Evolutionary conservation across 2,113 vertebrate genomes (phyloP).

Genomic region (Plectropomus leopardus): DNA sequence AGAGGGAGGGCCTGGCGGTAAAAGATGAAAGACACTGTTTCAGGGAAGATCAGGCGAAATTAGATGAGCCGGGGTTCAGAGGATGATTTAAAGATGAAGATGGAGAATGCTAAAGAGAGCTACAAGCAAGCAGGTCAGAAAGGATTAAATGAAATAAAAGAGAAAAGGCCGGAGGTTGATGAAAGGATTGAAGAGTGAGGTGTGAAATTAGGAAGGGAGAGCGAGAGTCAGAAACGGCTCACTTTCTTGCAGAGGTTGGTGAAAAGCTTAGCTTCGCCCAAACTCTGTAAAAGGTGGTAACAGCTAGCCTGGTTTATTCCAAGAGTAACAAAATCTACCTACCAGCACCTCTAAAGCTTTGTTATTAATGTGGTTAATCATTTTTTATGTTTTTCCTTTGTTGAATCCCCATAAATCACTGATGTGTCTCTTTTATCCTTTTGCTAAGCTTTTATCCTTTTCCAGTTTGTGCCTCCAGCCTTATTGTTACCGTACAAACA

Average conservation of each 20-base stretch:
- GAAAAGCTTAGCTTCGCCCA: neutral
- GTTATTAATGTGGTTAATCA: neutral
- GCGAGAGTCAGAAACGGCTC: neutral
- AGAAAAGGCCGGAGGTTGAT: neutral
- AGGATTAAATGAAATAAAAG: conserved; percentile 20
- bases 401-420: too few relatives aligned
- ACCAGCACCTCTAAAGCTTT: neutral
- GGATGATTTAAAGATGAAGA: neutral
- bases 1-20: neutral
- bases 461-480: neutral
- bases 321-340: neutral
- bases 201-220: conserved; percentile 9
- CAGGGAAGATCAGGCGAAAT: neutral
- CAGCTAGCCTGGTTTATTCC: neutral
- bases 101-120: neutral
- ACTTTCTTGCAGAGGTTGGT: neutral
- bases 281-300: neutral
- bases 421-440: neutral
- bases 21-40: conserved; percentile 14
- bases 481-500: neutral
- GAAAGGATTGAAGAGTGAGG: conserved; percentile 4
- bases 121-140: neutral
- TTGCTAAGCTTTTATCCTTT: neutral
- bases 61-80: neutral
- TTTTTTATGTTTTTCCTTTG: too few relatives aligned